Evolutionary conservation across 2,113 vertebrate species (phyloP).

Genomic region (Manacus vitellinus): DNA sequence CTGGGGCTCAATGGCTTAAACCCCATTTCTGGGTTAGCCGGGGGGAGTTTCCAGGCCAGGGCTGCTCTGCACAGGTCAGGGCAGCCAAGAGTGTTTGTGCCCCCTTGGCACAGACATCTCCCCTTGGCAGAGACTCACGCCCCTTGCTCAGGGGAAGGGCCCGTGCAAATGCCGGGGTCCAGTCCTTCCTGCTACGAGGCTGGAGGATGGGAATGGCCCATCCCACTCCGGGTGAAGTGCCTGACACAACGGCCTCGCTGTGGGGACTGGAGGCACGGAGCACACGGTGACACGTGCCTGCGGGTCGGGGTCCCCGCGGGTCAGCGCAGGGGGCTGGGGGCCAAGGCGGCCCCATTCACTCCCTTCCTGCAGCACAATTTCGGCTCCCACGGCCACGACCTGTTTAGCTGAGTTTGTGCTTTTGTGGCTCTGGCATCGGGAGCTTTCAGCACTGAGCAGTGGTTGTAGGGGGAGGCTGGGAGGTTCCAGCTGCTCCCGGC

Average conservation of each 20-base stretch:
- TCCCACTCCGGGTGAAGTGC: not conserved
- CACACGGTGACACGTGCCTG: not conserved
- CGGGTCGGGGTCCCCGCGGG: not conserved
- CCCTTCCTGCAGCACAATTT: not conserved
- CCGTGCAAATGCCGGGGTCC: rapidly evolving
- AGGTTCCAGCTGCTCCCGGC: not conserved
- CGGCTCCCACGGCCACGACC: not conserved
- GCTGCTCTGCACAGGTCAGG: not conserved
- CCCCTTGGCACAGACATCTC: not conserved
- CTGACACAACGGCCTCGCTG: not conserved
- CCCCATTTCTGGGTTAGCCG: not conserved
- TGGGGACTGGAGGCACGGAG: not conserved
- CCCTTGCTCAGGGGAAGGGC: not conserved
- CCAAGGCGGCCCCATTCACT: not conserved
- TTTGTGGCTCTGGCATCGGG: not conserved
- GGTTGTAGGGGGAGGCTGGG: rapidly evolving
- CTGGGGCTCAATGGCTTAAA: not conserved
- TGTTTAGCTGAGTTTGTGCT: not conserved
- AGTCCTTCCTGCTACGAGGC: rapidly evolving
- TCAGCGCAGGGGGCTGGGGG: not conserved
- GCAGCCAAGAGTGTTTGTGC: rapidly evolving
- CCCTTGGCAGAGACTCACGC: not conserved
- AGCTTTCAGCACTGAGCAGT: not conserved
- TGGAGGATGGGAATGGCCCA: rapidly evolving
- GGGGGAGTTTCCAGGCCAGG: not conserved